Conservation (phyloP, 2,888 invertebrate species). For the Andricus quercusramuli region DNA sequence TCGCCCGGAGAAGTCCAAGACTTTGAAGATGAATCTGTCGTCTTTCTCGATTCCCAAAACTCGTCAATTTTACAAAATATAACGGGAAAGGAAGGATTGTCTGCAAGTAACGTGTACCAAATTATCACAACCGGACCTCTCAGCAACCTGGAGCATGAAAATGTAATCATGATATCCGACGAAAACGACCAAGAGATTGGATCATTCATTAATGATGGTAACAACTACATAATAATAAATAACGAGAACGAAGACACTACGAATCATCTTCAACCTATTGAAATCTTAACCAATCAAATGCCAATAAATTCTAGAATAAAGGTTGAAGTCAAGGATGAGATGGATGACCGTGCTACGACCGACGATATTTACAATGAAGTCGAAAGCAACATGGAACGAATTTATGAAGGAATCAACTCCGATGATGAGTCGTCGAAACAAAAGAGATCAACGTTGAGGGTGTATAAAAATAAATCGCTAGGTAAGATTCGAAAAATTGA, state of each 20-base stretch:
- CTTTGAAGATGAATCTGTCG: slow-evolving; percentile 41
- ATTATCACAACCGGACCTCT: slow-evolving; percentile 46
- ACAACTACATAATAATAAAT: slow-evolving; percentile 47
- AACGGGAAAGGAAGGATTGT: slow-evolving; percentile 1
- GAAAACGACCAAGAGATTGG: slow-evolving; percentile 57
- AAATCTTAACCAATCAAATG: slow-evolving; percentile 8
- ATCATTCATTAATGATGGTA: slow-evolving; percentile 55
- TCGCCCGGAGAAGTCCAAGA: slow-evolving; percentile 47
- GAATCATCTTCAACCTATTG: slow-evolving; percentile 52
- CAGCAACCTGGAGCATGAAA: slow-evolving; percentile 53
- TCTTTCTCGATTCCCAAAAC: slow-evolving; percentile 24
- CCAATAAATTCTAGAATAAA: slow-evolving; percentile 49
- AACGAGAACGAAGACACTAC: slow-evolving; percentile 50
- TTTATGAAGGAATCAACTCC: slow-evolving; percentile 53
- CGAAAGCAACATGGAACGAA: slow-evolving; percentile 66
- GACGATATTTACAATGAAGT: slow-evolving; percentile 69
- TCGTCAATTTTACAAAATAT: slow-evolving; percentile 18
- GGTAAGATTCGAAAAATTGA: neutral
- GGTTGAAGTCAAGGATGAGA: slow-evolving; percentile 59
- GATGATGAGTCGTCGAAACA: slow-evolving; percentile 26
- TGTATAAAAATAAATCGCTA: slow-evolving; percentile 7
- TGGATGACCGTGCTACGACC: slow-evolving; percentile 51
- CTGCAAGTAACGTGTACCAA: slow-evolving; percentile 28
- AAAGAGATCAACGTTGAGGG: slow-evolving; percentile 25
- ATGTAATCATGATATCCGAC: slow-evolving; percentile 59